Conservation (phyloP, 2,797 vertebrate genomes). For the Tangara arthus region DNA sequence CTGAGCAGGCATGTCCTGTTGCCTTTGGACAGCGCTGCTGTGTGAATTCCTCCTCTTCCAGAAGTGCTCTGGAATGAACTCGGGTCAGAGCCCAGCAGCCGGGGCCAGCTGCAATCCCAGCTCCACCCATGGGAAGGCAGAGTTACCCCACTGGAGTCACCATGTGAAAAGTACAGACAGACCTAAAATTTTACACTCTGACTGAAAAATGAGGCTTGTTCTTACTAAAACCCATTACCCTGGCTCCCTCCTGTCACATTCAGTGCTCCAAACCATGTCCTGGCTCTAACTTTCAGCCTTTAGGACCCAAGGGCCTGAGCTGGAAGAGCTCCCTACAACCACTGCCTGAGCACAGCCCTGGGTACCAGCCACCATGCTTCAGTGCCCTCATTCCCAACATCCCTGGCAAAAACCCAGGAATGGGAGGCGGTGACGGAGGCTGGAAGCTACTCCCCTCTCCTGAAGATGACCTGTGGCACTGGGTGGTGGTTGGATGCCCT, state of each 20-base stretch:
- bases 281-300: background rate
- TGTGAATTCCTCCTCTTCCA: background rate
- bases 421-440: fast-evolving
- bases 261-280: background rate
- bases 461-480: background rate
- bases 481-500: background rate
- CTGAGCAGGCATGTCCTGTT: background rate
- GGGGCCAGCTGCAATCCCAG: slow-evolving; percentile 39
- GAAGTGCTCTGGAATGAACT: background rate
- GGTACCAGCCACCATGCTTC: fast-evolving
- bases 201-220: background rate
- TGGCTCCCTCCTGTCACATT: background rate
- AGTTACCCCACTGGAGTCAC: slow-evolving; percentile 3
- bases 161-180: background rate
- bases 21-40: background rate
- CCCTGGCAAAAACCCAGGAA: background rate
- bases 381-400: background rate
- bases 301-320: background rate
- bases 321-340: background rate
- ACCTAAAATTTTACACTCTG: background rate
- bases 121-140: slow-evolving; percentile 39
- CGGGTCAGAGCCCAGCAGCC: background rate
- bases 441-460: background rate
- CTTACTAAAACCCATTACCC: background rate
- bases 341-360: background rate